Percentiles rank a stretch among this genome's conserved stretches.
Evolutionary conservation across 2,888 invertebrate genomes (phyloP).

Genomic region (Drosophila kuntzei): DNA sequence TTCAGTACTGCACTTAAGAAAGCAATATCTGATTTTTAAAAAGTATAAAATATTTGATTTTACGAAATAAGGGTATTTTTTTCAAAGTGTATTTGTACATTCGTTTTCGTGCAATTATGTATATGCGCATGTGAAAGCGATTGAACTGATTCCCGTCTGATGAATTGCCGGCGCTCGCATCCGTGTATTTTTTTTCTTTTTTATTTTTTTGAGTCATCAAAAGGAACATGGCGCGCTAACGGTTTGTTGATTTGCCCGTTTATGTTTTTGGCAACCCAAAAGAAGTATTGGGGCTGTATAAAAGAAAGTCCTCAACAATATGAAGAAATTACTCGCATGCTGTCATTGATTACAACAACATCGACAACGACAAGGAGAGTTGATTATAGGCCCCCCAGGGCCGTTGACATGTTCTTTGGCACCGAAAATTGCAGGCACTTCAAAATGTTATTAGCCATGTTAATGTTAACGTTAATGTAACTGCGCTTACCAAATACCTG

Average conservation of each 20-base stretch:
- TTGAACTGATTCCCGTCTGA: conserved; percentile 24
- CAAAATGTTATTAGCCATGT: conserved; percentile 67
- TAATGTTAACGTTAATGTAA: conserved; percentile 78
- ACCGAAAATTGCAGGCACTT: conserved; percentile 57
- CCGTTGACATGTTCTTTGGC: conserved; percentile 70
- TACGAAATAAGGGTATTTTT: not conserved
- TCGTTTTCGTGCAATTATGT: conserved; percentile 17
- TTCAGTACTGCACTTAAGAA: too few species aligned
- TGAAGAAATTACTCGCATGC: conserved; percentile 70
- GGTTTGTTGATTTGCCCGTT: conserved; percentile 71
- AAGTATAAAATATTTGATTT: too few species aligned
- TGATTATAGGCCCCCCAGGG: conserved; percentile 70
- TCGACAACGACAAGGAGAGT: conserved; percentile 21
- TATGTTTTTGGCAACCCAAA: conserved; percentile 34
- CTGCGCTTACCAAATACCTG: conserved; percentile 69
- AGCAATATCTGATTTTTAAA: too few species aligned
- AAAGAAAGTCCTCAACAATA: conserved; percentile 71
- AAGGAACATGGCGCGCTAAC: conserved; percentile 63
- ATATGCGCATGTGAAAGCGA: conserved; percentile 53
- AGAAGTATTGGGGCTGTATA: conserved; percentile 16
- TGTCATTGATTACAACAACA: conserved; percentile 31
- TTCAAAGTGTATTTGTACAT: not conserved
- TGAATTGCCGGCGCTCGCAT: conserved; percentile 48
- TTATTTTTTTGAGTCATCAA: conserved; percentile 30
- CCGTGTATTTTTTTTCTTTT: conserved; percentile 18